Conservation (phyloP, 2,113 vertebrate genomes). For the Nannospalax galili region DNA sequence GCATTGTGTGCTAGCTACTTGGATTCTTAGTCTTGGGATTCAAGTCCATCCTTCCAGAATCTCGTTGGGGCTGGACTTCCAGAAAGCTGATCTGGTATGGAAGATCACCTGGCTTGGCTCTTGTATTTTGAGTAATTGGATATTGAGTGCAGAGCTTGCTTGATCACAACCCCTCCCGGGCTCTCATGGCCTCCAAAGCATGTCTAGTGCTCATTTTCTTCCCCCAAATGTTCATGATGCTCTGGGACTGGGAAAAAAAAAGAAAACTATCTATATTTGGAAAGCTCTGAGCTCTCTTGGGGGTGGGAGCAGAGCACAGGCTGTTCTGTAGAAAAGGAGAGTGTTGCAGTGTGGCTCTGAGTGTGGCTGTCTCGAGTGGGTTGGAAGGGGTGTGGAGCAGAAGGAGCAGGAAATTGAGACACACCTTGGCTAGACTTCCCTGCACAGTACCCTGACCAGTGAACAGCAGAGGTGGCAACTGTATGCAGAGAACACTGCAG, state of each 20-base stretch:
- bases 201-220: constrained; percentile 65
- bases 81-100: background rate
- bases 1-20: background rate
- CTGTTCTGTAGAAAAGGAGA: constrained; percentile 59
- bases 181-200: constrained; percentile 11
- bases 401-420: background rate
- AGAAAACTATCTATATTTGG: constrained; percentile 66
- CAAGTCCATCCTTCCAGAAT: background rate
- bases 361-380: background rate
- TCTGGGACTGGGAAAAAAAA: constrained; percentile 57
- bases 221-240: constrained; percentile 64
- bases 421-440: background rate
- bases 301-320: constrained; percentile 70
- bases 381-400: background rate
- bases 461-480: too few species aligned
- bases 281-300: constrained; percentile 59
- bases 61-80: background rate
- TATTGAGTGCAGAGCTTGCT: background rate
- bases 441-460: background rate
- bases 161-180: background rate
- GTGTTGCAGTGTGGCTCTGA: background rate
- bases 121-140: background rate
- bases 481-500: background rate
- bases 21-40: background rate
- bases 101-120: background rate